Conservation (phyloP, 2,797 vertebrate species). For the Darevskia nairensis region DNA sequence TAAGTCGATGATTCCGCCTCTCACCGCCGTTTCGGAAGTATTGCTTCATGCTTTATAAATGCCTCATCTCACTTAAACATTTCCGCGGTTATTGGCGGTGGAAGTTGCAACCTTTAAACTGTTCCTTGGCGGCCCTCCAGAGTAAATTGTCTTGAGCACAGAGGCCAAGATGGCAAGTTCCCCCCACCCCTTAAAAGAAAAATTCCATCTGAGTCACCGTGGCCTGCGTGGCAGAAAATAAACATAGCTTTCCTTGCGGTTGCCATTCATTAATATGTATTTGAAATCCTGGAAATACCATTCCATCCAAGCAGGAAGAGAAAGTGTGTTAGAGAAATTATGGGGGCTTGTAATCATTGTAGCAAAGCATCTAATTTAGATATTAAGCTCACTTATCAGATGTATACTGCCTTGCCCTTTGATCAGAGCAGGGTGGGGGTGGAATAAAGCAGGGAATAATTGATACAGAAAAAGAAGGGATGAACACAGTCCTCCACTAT, state of each 20-base stretch:
- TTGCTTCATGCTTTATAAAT: conserved; percentile 39
- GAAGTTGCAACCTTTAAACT: conserved; percentile 1
- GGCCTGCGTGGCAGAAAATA: background rate
- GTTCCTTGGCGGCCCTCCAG: background rate
- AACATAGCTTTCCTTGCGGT: conserved; percentile 28
- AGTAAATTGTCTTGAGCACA: conserved; percentile 4
- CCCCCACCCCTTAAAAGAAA: background rate
- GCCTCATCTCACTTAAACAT: conserved; percentile 13
- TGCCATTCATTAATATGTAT: conserved; percentile 47
- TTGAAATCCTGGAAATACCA: conserved; percentile 31
- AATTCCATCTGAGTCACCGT: background rate
- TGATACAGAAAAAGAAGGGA: conserved; percentile 39
- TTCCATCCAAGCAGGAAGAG: conserved; percentile 38
- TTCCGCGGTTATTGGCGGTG: conserved; percentile 1
- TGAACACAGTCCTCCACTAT: conserved; percentile 28
- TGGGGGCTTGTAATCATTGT: conserved; percentile 67
- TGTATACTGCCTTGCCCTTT: conserved; percentile 62
- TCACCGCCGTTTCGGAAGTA: background rate
- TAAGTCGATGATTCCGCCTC: background rate
- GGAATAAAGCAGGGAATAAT: conserved; percentile 58
- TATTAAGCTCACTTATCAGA: conserved; percentile 67
- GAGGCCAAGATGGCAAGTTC: conserved; percentile 19
- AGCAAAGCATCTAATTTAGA: conserved; percentile 69
- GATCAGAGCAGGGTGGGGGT: conserved; percentile 29
- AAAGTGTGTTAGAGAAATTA: conserved; percentile 43